These are phyloP conservation scores for Tachysurus fulvidraco DNA, from an alignment of 2,113 vertebrate species.

Conservation along the genomic window DNA sequence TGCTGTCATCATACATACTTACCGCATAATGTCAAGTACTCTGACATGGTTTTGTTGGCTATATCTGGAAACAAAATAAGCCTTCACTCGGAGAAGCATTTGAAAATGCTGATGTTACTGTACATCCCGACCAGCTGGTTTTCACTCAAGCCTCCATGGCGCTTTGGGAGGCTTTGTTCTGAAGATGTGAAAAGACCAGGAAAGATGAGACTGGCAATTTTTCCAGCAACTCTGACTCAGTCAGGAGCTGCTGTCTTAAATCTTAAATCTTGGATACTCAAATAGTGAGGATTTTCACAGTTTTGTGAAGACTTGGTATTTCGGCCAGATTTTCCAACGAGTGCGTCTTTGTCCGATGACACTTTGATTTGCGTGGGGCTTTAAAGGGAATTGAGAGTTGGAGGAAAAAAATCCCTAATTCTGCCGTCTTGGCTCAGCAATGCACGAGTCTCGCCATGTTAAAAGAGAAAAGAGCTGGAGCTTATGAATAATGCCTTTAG, in stretches of 20 bases:
- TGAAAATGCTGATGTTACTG: slow-evolving; percentile 14
- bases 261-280: background rate
- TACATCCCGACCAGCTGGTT: background rate
- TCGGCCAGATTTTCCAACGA: slow-evolving; percentile 20
- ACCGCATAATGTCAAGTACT: background rate
- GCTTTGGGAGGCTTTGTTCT: slow-evolving; percentile 32
- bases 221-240: slow-evolving; percentile 9
- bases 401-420: slow-evolving; percentile 36
- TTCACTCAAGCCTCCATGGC: slow-evolving; percentile 4
- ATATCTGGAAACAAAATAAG: slow-evolving; percentile 17
- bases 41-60: slow-evolving; percentile 22
- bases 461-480: slow-evolving; percentile 53
- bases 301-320: slow-evolving; percentile 19
- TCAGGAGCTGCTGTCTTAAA: slow-evolving; percentile 17
- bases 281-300: slow-evolving; percentile 24
- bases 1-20: background rate
- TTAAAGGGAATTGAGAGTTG: slow-evolving; percentile 42
- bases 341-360: slow-evolving; percentile 25
- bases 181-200: slow-evolving; percentile 23
- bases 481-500: slow-evolving; percentile 67
- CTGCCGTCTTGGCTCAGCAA: slow-evolving; percentile 56
- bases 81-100: background rate
- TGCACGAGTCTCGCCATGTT: slow-evolving; percentile 58
- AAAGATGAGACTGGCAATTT: slow-evolving; percentile 14
- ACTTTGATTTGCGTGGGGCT: slow-evolving; percentile 33